phyloP scores from a whole-genome alignment of 1,140 invertebrate genomes.

The Pseudobourletiella spinata region DNA sequence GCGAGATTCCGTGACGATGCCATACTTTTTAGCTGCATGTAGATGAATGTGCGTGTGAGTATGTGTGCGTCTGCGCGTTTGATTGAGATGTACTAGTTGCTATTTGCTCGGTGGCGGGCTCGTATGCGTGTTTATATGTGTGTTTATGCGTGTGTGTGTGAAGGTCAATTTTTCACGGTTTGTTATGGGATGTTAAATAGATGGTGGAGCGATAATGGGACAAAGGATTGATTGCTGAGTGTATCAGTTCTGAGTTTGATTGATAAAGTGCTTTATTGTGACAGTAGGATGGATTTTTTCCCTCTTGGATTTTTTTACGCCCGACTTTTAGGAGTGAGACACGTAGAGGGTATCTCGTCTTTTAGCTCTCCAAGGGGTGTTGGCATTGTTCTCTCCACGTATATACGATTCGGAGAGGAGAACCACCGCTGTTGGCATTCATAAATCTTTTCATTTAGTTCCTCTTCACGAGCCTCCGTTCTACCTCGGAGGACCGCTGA shows the following conservation, averaged over 20 bases:
- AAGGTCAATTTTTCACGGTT: slow-evolving; percentile 22
- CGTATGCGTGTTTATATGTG: too few species aligned
- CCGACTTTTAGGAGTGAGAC: neutral
- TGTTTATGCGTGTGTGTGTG: neutral
- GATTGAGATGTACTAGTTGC: too few species aligned
- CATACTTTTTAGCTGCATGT: too few species aligned
- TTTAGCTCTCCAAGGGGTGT: slow-evolving; percentile 23
- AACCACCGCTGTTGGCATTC: neutral
- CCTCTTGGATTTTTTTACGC: neutral
- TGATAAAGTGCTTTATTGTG: slow-evolving; percentile 31
- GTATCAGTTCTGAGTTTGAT: slow-evolving; percentile 28
- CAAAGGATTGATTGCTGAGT: slow-evolving; percentile 24
- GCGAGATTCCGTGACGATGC: too few species aligned
- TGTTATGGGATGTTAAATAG: slow-evolving; percentile 25
- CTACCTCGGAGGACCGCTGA: too few species aligned
- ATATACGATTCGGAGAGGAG: slow-evolving; percentile 5
- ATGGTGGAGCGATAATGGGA: slow-evolving; percentile 23
- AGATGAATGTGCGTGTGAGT: too few species aligned
- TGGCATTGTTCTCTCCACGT: slow-evolving; percentile 27
- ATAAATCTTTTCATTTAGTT: slow-evolving; percentile 25
- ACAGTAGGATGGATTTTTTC: slow-evolving; percentile 19
- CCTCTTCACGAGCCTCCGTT: too few species aligned
- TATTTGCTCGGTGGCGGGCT: too few species aligned
- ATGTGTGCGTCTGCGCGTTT: too few species aligned
- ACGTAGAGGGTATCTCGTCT: neutral